Evolutionary conservation across 2,113 vertebrate species (phyloP), one percentile per base, ranked within the genome.

Genomic region (Ptychochromis oligacanthus): DNA sequence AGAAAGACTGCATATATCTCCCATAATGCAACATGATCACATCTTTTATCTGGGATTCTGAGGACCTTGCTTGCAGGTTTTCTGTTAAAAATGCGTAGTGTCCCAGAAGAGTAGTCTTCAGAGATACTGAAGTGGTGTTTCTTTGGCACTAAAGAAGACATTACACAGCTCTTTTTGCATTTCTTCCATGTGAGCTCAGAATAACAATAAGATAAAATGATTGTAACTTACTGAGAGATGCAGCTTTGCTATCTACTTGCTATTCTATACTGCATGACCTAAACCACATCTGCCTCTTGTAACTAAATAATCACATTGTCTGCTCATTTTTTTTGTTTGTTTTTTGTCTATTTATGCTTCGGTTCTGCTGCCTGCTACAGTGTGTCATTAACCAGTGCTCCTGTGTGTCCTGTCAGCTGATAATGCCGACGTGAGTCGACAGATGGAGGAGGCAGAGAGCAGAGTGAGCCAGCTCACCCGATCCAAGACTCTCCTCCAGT

Each of bases 381-480:
- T 36, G 24, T 38, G 54, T 49, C 3, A 11, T 52, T 70, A 78
- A 77, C n/a, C 20, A 3, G 2, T 7, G 18, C 14, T 52, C 10
- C 10, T 77, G 61, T 87, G 72, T 84, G 52, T 83, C 46, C 40
- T 81, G 31, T 49, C 84, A 97, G 96, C 94, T 77, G 96, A 97
- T 64, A 96, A 95, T 46, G 92, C 92, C 17, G 96, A 96, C 40
- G 61, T 96, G 34, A 93, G 80, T 26, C 92, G 92, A 12, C 96
- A 95, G 80, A 82, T 95, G 87, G 95, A 96, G 74, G 96, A 96
- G 83, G 84, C 93, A 0, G 96, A 96, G 87, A 94, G 79, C 87
- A 92, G 92, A 88, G 85, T 83, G 58, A 88, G 83, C 75, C 95
- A 96, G 83, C 85, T 93, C 55, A 93, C 89, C 52, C 94, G 95